Percentiles rank a stretch among this genome's conserved stretches.
These are phyloP conservation scores for Abscondita cerata DNA, from an alignment of 2,888 invertebrate genomes.

Conservation along the genomic window DNA sequence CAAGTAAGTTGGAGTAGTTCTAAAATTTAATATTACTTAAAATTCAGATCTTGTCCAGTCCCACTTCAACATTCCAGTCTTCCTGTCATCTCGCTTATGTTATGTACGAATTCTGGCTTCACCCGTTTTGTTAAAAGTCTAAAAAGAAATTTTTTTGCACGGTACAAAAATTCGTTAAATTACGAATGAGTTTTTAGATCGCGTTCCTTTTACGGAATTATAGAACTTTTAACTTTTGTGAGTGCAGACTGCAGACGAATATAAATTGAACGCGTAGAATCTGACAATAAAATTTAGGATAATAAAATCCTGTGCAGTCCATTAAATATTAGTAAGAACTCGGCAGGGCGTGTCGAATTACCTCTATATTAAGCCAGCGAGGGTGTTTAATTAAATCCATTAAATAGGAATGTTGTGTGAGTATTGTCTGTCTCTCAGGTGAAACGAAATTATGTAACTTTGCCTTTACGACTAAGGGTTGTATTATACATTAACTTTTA, in stretches of 20 bases:
- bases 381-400: slow-evolving; percentile 46
- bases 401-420: slow-evolving; percentile 42
- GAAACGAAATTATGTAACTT: slow-evolving; percentile 29
- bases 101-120: slow-evolving; percentile 21
- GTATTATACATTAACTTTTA: slow-evolving; percentile 28
- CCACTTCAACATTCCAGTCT: slow-evolving; percentile 25
- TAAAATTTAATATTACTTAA: slow-evolving; percentile 14
- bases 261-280: slow-evolving; percentile 20
- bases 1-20: background rate
- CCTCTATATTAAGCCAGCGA: slow-evolving; percentile 36
- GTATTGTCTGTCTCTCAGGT: slow-evolving; percentile 44
- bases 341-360: slow-evolving; percentile 34
- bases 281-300: slow-evolving; percentile 4
- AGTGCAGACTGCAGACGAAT: slow-evolving; percentile 18
- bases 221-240: slow-evolving; percentile 14
- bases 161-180: slow-evolving; percentile 27
- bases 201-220: slow-evolving; percentile 16
- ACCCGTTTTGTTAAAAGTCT: slow-evolving; percentile 19
- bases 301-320: slow-evolving; percentile 25
- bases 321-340: slow-evolving; percentile 29
- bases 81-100: slow-evolving; percentile 25
- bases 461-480: slow-evolving; percentile 15
- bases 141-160: slow-evolving; percentile 19
- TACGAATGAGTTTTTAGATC: slow-evolving; percentile 15
- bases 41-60: slow-evolving; percentile 28